phyloP scores from a whole-genome alignment of 2,888 invertebrate species.

The Pristionchus entomophagus region DNA sequence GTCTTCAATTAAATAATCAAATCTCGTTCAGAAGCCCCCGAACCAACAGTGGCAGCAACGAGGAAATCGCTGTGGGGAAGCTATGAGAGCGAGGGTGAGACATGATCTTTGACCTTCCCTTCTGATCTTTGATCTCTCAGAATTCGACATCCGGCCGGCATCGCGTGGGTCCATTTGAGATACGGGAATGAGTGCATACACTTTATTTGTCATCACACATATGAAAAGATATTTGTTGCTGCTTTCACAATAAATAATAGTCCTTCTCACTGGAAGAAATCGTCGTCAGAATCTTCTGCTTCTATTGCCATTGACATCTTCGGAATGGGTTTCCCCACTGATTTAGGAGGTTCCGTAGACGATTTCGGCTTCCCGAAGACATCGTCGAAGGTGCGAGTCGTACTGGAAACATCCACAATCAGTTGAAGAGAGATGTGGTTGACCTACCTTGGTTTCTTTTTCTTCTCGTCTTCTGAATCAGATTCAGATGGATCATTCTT shows the following conservation, averaged over 20 bases:
- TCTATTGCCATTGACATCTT: constrained; percentile 26
- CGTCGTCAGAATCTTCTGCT: constrained; percentile 37
- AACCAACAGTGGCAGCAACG: neutral
- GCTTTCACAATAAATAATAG: neutral
- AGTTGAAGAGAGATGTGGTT: neutral
- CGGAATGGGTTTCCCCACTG: neutral
- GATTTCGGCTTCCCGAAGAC: constrained; percentile 4
- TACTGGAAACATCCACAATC: neutral
- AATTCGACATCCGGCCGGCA: constrained; percentile 28
- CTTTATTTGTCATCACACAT: constrained; percentile 28
- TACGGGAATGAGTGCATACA: neutral
- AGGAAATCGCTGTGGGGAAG: neutral
- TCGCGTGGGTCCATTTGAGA: neutral
- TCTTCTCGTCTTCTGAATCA: constrained; percentile 32
- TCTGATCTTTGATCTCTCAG: neutral
- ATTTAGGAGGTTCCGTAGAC: neutral
- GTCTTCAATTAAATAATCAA: neutral
- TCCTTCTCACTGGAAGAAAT: constrained; percentile 40
- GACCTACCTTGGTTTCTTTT: neutral
- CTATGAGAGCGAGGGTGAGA: neutral
- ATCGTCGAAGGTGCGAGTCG: constrained; percentile 8
- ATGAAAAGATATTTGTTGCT: neutral
- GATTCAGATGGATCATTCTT: neutral
- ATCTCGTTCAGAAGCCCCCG: neutral
- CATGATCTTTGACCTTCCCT: neutral